Conservation (phyloP, 2,888 invertebrate genomes). For the Drosophila borborema region DNA sequence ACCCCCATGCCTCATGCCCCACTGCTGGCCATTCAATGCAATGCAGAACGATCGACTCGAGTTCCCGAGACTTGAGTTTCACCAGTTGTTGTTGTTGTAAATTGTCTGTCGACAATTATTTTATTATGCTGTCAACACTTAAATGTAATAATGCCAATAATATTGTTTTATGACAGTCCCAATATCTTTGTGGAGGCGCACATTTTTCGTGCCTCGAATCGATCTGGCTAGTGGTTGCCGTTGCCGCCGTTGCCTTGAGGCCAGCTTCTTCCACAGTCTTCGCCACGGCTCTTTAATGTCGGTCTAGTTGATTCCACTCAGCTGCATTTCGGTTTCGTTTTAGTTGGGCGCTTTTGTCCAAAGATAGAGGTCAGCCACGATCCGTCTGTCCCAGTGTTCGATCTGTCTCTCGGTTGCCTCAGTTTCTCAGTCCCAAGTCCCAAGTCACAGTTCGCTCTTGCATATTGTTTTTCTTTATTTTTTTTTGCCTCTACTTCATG, state of each 20-base stretch:
- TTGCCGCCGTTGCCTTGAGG: conserved; percentile 44
- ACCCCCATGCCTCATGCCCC: not conserved
- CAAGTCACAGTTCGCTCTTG: conserved; percentile 35
- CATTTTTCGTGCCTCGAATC: conserved; percentile 60
- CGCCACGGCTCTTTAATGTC: conserved; percentile 70
- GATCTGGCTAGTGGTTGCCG: conserved; percentile 30
- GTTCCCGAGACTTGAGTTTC: conserved; percentile 45
- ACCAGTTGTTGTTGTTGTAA: conserved; percentile 69
- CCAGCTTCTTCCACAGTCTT: conserved; percentile 22
- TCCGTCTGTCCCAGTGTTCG: conserved; percentile 44
- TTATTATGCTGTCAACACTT: conserved; percentile 85
- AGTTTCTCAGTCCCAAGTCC: conserved; percentile 23
- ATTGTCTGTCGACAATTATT: conserved; percentile 84
- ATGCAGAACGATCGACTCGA: conserved; percentile 45
- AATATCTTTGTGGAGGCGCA: conserved; percentile 68
- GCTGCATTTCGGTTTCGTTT: conserved; percentile 76
- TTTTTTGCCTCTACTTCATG: conserved; percentile 3
- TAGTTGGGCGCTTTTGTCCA: conserved; percentile 60
- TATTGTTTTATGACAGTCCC: conserved; percentile 82
- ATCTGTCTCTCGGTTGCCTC: not conserved
- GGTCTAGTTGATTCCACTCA: conserved; percentile 70
- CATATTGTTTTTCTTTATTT: conserved; percentile 26
- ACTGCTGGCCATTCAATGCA: not conserved
- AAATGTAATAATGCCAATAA: conserved; percentile 83
- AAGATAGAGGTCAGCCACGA: conserved; percentile 74